Evolutionary conservation across 2,888 invertebrate genomes (phyloP).

Genomic region (Hypercompe scribonia): DNA sequence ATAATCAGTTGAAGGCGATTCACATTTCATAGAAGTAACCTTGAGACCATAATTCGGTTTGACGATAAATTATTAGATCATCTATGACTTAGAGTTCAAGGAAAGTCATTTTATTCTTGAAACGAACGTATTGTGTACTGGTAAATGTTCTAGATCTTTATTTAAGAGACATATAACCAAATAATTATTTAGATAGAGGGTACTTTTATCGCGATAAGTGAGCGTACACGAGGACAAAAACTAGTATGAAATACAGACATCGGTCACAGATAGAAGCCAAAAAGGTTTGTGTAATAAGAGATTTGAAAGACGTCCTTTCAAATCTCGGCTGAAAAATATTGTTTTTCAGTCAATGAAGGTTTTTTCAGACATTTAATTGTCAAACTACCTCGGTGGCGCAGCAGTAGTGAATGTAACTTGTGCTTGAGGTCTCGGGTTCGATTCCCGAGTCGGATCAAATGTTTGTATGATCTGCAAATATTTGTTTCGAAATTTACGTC

Average conservation of each 20-base stretch:
- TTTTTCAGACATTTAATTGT: background rate
- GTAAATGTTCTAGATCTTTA: background rate
- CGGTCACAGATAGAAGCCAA: background rate
- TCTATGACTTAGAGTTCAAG: background rate
- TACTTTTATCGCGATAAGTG: no score
- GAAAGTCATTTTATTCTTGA: background rate
- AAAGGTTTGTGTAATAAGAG: background rate
- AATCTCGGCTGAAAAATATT: no score
- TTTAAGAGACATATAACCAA: no score
- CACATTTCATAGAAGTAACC: conserved; percentile 6
- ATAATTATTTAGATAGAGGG: no score
- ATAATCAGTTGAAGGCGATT: background rate
- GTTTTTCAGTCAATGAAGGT: background rate
- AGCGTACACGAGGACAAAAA: no score
- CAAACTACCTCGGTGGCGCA: no score
- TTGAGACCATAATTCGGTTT: background rate
- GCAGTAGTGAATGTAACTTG: no score
- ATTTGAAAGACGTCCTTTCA: no score
- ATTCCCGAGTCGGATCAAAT: no score
- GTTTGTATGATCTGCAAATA: no score
- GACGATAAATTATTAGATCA: conserved; percentile 6
- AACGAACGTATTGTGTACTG: background rate
- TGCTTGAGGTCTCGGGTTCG: no score
- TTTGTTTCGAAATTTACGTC: no score
- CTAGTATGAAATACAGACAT: background rate